Evolutionary conservation across 2,113 vertebrate species (phyloP), one percentile per base, ranked within the genome.

Genomic region (Sander vitreus): DNA sequence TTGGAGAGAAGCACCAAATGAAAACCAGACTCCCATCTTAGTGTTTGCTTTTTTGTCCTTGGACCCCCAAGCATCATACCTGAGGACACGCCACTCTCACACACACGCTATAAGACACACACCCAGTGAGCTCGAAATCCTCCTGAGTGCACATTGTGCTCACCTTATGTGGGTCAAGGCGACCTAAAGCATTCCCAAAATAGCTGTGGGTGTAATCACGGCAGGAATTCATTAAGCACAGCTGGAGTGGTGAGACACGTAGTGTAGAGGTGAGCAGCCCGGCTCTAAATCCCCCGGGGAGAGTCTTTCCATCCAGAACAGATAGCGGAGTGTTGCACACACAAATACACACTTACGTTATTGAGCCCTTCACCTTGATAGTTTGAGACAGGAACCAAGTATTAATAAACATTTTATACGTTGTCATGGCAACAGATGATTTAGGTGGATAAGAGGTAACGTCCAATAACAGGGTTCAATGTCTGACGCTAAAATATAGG

Each of bases 111-210:
- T 3, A 53, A 58, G 30, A 70, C 53, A 48, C 65, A 65, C 33
- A 30, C 47, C 54, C 16, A 73, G 65, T 3, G 1, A 74, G 73
- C 66, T 57, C n/a, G 2, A 80, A 88, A 86, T 86, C 89, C 86
- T 80, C 77, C 62, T 0, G 66, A 55, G 72, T 84, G 57, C 71
- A 77, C 86, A 67, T 76, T 69, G 76, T 78, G 75, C 76, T 89
- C 89, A 80, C 78, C 72, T 87, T 85, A 91, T 93, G 79, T 91
- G 83, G 92, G 91, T 94, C 87, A 90, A 91, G 85, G 87, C 86
- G 88, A 87, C 77, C 87, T 88, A 85, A 90, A 92, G 47, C 68
- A 14, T 33, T 81, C 89, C 89, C 39, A 27, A 88, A 92, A 93
- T 93, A 91, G 89, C 85, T 0, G 12, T 68, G 60, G 88, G 73